Base-by-base conservation (phyloP, 2,888 invertebrate species). In the Pseudoips prasinana region DNA sequence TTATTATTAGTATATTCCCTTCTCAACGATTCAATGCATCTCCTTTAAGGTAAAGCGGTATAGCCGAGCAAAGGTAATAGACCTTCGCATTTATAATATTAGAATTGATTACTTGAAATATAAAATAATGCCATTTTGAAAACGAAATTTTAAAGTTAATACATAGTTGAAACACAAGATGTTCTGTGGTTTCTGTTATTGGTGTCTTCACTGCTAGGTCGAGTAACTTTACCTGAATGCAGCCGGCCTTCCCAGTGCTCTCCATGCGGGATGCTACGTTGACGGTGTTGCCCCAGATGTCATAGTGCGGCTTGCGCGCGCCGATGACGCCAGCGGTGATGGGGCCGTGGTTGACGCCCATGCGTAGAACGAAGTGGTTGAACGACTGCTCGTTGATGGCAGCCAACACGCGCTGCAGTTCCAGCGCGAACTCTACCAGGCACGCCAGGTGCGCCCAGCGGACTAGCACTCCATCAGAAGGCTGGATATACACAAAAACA, bases 211-310 rank as follows among this genome's bases (percentile, higher is more conserved):
- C n/a, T n/a, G n/a, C n/a, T n/a, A n/a, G n/a, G n/a, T n/a, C n/a
- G n/a, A n/a, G n/a, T 5, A 14, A 14, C 14, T 7, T 5, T 80
- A 97, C 97, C 93, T 98, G 97, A 63, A 97, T 95, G 55, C 94
- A 95, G 3, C 97, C 97, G 33, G 96, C 96, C 87, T 97, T 97
- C 43, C 98, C 98, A 0, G 98, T 98, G 68, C 97, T 97, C 75
- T 99, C 98, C 98, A 99, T 99, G 38, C 98, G 90, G 0, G 97
- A 97, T 3, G 98, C 98, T 1, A 99, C 98, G 72, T 99, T 99
- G 8, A 98, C 98, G 0, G 98, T 97, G 73, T 98, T 98, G 1
- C 98, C 98, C 97, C 97, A 97, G 60, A 98, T 98, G 73, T 98
- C 98, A 68, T 98, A 98, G 76, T 98, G 98, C 0, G 98, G 98